These are phyloP conservation scores for Tribolium castaneum DNA, from an alignment of 1,140 invertebrate genomes.

Conservation along the genomic window DNA sequence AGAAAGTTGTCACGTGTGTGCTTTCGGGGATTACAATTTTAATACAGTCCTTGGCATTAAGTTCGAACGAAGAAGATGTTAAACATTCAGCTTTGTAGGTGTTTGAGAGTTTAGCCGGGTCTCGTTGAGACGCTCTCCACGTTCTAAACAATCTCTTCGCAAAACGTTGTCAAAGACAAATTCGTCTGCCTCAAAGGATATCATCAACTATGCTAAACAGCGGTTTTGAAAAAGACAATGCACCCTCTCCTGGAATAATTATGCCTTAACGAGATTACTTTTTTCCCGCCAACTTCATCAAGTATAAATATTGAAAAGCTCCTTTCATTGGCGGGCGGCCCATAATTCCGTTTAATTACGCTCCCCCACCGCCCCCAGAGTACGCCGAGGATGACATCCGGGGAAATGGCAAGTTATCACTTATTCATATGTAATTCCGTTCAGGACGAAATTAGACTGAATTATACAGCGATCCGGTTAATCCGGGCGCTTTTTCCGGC, in stretches of 20 bases:
- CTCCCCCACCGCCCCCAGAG: background rate
- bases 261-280: conserved; percentile 14
- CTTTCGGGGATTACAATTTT: background rate
- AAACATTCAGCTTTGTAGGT: background rate
- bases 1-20: background rate
- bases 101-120: background rate
- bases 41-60: background rate
- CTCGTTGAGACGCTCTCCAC: background rate
- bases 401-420: conserved; percentile 49
- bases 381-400: conserved; percentile 32
- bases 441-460: conserved; percentile 50
- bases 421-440: conserved; percentile 52
- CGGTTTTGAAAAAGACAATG: conserved; percentile 10
- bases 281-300: conserved; percentile 22
- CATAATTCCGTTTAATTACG: conserved; percentile 37
- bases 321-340: conserved; percentile 6
- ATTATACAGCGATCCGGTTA: conserved; percentile 50
- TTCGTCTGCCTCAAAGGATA: background rate
- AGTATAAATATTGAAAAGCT: conserved; percentile 20
- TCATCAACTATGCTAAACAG: conserved; percentile 13
- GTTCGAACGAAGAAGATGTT: background rate
- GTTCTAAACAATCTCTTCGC: background rate
- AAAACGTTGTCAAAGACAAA: background rate
- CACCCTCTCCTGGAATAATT: conserved; percentile 10
- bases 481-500: conserved; percentile 17